These are phyloP conservation scores for Acanthurus leucopareius DNA, from an alignment of 2,797 vertebrate species.

Conservation along the genomic window DNA sequence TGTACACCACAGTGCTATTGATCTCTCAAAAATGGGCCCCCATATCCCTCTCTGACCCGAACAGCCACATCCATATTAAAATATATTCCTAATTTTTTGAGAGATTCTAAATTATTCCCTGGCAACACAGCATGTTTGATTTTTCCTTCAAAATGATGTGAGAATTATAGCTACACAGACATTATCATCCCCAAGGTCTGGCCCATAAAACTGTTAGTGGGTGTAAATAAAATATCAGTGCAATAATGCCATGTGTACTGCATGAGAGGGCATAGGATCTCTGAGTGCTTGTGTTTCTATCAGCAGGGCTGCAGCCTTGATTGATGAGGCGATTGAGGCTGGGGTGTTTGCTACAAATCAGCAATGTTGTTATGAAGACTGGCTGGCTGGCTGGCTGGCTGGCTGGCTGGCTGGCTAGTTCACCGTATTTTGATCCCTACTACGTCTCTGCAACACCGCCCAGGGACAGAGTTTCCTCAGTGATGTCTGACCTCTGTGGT, in stretches of 20 bases:
- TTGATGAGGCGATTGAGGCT: conserved; percentile 80
- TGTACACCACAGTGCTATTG: conserved; percentile 60
- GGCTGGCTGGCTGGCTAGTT: conserved; percentile 45
- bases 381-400: conserved; percentile 46
- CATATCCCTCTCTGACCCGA: conserved; percentile 47
- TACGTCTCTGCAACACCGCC: conserved; percentile 58
- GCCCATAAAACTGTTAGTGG: conserved; percentile 74
- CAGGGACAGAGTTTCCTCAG: conserved; percentile 57
- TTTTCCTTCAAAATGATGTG: conserved; percentile 67
- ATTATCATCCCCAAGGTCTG: conserved; percentile 76
- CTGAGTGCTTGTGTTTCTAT: conserved; percentile 79
- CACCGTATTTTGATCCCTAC: conserved; percentile 48
- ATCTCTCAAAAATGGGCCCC: conserved; percentile 54
- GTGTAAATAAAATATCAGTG: conserved; percentile 75
- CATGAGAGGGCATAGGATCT: conserved; percentile 73
- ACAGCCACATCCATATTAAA: conserved; percentile 26
- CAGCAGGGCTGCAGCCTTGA: conserved; percentile 78
- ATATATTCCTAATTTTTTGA: conserved; percentile 41
- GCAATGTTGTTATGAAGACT: conserved; percentile 71
- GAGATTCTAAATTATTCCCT: conserved; percentile 47
- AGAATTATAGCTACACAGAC: conserved; percentile 73
- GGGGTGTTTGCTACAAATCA: conserved; percentile 79
- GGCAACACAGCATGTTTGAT: conserved; percentile 49
- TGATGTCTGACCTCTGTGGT: conserved; percentile 51
- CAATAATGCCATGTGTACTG: conserved; percentile 74